Base-by-base conservation (phyloP, 2,797 vertebrate species). In the Melanotaenia boesemani region DNA sequence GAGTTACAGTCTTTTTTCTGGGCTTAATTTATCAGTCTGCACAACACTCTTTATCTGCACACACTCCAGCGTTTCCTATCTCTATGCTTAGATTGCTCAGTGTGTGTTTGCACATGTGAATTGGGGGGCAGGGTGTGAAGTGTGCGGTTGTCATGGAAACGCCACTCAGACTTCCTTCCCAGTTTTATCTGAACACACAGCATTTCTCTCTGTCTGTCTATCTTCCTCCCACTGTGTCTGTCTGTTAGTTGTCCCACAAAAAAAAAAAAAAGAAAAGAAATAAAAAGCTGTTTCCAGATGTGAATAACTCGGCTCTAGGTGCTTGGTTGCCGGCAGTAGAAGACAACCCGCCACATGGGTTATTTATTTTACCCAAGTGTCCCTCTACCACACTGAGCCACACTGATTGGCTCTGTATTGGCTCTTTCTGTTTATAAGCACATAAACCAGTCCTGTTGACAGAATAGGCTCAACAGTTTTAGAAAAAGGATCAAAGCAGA, bases 161-260 rank as follows among this genome's bases (percentile, higher is more conserved):
- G 73, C 52, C 74, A 86, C 81, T 90, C 86, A 79, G 86, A 92
- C 90, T 93, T 94, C 92, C 92, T 93, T 93, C 88, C 89, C 81
- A 76, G 76, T 88, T 85, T 88, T 84, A 88, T 92, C 80, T 56
- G 69, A 91, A 86, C 72, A 13, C 72, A 50, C 88, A 85, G 86
- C 81, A 82, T 91, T 91, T 81, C 86, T 78, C 85, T 70, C 79
- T 26, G 41, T 86, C 86, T 84, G 83, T 82, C 63, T 67, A 73
- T 76, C 77, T 82, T 76, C 80, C 87, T 81, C 59, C 30, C 63
- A 20, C 44, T 46, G 44, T 2, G 32, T 75, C 54, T 61, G 66
- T 78, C 34, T 9, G 56, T 61, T 26, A 37, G 20, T 57, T 55
- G 39, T 16, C 30, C 24, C 48, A 24, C 37, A 1, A 0, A 22